These are phyloP conservation scores for Plotosus lineatus DNA, from an alignment of 2,113 vertebrate species.

Conservation along the genomic window DNA sequence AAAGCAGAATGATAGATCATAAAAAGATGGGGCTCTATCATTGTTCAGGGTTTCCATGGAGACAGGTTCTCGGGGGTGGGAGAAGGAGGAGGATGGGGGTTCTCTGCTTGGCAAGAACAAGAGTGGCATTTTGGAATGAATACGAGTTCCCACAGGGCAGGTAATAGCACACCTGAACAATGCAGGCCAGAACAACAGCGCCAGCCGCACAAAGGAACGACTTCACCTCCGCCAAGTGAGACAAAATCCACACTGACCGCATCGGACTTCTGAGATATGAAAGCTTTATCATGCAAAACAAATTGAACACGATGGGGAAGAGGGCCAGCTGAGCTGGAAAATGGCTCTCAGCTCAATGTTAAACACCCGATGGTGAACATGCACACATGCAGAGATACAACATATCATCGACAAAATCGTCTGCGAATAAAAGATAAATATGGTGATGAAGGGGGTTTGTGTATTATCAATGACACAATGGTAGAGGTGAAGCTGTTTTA, in stretches of 20 bases:
- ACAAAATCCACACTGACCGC: conserved; percentile 24
- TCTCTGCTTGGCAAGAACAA: conserved; percentile 51
- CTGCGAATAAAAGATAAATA: background rate
- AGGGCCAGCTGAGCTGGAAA: conserved; percentile 16
- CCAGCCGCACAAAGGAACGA: conserved; percentile 33
- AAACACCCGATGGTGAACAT: conserved; percentile 1
- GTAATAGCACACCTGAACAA: conserved; percentile 64
- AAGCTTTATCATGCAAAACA: conserved; percentile 26
- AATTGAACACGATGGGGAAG: conserved; percentile 7
- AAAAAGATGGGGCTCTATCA: conserved; percentile 59
- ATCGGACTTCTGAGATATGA: background rate
- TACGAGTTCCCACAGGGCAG: conserved; percentile 56
- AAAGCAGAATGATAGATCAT: conserved; percentile 63
- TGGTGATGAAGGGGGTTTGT: background rate
- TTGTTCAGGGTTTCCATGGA: conserved; percentile 69
- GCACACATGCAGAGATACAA: background rate
- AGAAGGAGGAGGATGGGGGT: background rate
- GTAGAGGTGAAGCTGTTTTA: background rate
- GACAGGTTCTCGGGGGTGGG: conserved; percentile 56
- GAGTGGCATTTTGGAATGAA: conserved; percentile 64
- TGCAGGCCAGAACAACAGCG: conserved; percentile 41
- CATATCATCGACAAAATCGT: background rate
- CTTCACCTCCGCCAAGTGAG: conserved; percentile 49
- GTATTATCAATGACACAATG: background rate
- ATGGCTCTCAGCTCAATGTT: background rate